Evolutionary conservation across 1,140 invertebrate species (phyloP).

Genomic region (Drosophila sucinea): DNA sequence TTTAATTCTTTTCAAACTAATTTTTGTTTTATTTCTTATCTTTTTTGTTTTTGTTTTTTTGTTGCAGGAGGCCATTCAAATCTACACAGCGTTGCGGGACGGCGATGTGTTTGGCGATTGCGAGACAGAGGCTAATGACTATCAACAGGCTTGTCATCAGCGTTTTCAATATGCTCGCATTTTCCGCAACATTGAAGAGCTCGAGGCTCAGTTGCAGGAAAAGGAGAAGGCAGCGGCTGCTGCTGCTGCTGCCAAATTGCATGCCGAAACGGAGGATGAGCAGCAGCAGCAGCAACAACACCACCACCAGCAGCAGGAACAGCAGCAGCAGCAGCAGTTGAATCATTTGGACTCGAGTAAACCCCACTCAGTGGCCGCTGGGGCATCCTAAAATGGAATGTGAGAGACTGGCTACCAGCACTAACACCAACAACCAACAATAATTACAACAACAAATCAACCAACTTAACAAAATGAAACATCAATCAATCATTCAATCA

Average conservation of each 20-base stretch:
- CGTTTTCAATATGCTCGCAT: conserved; percentile 90
- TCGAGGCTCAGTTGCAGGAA: conserved; percentile 68
- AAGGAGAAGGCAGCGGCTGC: conserved; percentile 61
- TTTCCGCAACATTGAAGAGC: conserved; percentile 84
- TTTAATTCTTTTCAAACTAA: background rate
- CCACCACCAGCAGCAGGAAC: background rate
- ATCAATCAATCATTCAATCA: conserved; percentile 46
- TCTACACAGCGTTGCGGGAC: conserved; percentile 89
- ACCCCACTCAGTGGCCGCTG: conserved; percentile 38
- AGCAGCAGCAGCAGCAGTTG: conserved; percentile 61
- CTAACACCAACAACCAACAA: conserved; percentile 27
- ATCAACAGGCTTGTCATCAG: conserved; percentile 88
- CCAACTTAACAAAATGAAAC: conserved; percentile 41
- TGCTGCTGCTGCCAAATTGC: conserved; percentile 52
- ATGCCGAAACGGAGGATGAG: conserved; percentile 54
- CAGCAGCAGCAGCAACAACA: conserved; percentile 57
- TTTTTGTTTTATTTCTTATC: too few relatives aligned
- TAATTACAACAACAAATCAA: conserved; percentile 33
- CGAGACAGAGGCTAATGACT: conserved; percentile 87
- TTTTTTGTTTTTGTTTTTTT: conserved; percentile 43
- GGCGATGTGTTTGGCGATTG: conserved; percentile 87
- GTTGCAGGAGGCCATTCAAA: conserved; percentile 89
- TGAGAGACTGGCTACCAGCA: conserved; percentile 48
- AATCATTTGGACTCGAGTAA: conserved; percentile 71
- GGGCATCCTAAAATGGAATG: conserved; percentile 61